Conservation (phyloP, 2,113 vertebrate genomes). For the Poeciliopsis retropinna region DNA sequence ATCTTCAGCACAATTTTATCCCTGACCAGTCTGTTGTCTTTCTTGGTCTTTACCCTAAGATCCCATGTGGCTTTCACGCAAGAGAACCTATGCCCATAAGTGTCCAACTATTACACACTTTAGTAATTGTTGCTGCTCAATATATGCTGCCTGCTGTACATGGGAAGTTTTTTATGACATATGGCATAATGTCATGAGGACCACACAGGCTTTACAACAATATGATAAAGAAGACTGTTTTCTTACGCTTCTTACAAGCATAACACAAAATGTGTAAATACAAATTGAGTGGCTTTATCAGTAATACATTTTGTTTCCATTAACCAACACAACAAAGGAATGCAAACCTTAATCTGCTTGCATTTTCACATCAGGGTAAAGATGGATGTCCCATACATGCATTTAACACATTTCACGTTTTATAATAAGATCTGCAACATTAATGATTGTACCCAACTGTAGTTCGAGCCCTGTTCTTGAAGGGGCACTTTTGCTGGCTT, state of each 20-base stretch:
- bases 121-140: neutral
- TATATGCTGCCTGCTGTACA: conserved; percentile 13
- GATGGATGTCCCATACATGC: neutral
- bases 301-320: neutral
- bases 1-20: too few relatives aligned
- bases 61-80: too few relatives aligned
- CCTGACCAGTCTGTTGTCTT: too few relatives aligned
- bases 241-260: too few relatives aligned
- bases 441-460: conserved; percentile 40
- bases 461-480: conserved; percentile 42
- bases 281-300: too few relatives aligned
- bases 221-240: neutral
- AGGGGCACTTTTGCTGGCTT: conserved; percentile 53
- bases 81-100: too few relatives aligned
- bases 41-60: too few relatives aligned
- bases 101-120: neutral
- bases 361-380: neutral
- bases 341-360: neutral
- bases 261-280: too few relatives aligned
- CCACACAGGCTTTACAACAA: neutral
- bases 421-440: conserved; percentile 27
- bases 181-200: conserved; percentile 3
- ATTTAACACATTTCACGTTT: conserved; percentile 21
- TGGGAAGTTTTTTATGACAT: conserved; percentile 6
- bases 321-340: neutral